Percentiles rank a stretch among this genome's conserved stretches.
These are phyloP conservation scores for Scaptomyza pallida DNA, from an alignment of 1,140 invertebrate species.

Conservation along the genomic window DNA sequence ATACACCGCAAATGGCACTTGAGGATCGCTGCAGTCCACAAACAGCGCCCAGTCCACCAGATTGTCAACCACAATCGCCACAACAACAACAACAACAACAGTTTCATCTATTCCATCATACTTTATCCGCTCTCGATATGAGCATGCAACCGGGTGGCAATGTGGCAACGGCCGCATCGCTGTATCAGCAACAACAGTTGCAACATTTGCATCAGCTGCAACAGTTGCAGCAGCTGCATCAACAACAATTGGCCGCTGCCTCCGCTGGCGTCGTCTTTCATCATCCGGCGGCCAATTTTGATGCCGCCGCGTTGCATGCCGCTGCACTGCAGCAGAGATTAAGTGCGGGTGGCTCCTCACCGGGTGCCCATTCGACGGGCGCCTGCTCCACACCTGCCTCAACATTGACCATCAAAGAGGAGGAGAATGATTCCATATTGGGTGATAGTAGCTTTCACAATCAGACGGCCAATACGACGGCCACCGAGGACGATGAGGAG, in stretches of 20 bases:
- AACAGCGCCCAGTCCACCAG: conserved; percentile 85
- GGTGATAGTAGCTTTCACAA: conserved; percentile 81
- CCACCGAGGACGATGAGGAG: conserved; percentile 70
- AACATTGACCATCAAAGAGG: conserved; percentile 79
- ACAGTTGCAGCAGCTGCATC: conserved; percentile 77
- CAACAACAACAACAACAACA: conserved; percentile 15
- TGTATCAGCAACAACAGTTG: conserved; percentile 75
- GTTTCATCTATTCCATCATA: conserved; percentile 11
- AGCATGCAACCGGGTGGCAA: conserved; percentile 55
- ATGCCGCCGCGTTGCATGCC: conserved; percentile 64
- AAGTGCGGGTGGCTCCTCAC: conserved; percentile 54
- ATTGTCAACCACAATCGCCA: conserved; percentile 52
- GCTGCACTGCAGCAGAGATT: conserved; percentile 71
- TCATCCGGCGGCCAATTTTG: conserved; percentile 69
- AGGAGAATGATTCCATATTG: conserved; percentile 80
- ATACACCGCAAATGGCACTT: conserved; percentile 85
- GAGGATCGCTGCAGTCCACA: conserved; percentile 87
- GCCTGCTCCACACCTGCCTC: conserved; percentile 76
- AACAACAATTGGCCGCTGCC: conserved; percentile 69
- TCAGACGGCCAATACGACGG: conserved; percentile 59
- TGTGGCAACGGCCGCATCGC: conserved; percentile 43
- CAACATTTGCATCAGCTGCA: conserved; percentile 78
- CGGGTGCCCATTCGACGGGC: conserved; percentile 52
- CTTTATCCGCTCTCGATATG: conserved; percentile 63
- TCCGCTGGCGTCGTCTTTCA: conserved; percentile 69